Evolutionary conservation across 2,797 vertebrate genomes (phyloP), one percentile per base, ranked within the genome.

Genomic region (Denticeps clupeoides): DNA sequence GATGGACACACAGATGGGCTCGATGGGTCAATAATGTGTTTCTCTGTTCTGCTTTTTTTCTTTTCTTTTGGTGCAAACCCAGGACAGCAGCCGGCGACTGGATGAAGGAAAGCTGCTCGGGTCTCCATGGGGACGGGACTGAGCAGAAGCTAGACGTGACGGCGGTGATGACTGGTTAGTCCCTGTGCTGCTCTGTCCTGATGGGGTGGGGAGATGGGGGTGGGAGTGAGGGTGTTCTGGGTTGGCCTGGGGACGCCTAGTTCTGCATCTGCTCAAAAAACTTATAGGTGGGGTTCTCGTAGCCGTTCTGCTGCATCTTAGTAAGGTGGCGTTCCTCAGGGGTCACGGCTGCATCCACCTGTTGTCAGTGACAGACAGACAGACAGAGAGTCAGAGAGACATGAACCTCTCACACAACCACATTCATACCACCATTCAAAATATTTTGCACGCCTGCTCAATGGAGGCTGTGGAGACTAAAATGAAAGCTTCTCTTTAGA

Each of bases 261-360:
- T 94, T 97, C 74, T 99, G 95, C 87, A 99, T 97, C 77, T 99
- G 95, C 80, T 99, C 95, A 28, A 99, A 97, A 86, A 97, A 99
- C 81, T 98, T 99, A 82, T 99, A 99, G 53, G 95, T 98, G 48
- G 95, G 95, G 37, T 99, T 99, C 74, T 99, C 95, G 0, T 99
- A 97, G 62, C 94, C 93, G 0, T 98, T 97, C 70, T 99, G 93
- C 72, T 99, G 95, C 93, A 99, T 99, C 80, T 93, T 95, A 58
- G 87, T 88, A 64, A 99, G 88, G 52, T 99, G 95, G 41, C 93
- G 91, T 53, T 99, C 95, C 63, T 99, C 95, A 1, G 95, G 95
- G 13, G 93, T 99, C 68, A 98, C 93, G 0, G 93, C 94, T 1
- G 93, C 93, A 2, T 98, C 95, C 44, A 99, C 92, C 95, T 99